A percentile compares a stretch with the other conserved stretches of the same genome.
Conservation (phyloP, 2,113 vertebrate genomes). For the Ia io region DNA sequence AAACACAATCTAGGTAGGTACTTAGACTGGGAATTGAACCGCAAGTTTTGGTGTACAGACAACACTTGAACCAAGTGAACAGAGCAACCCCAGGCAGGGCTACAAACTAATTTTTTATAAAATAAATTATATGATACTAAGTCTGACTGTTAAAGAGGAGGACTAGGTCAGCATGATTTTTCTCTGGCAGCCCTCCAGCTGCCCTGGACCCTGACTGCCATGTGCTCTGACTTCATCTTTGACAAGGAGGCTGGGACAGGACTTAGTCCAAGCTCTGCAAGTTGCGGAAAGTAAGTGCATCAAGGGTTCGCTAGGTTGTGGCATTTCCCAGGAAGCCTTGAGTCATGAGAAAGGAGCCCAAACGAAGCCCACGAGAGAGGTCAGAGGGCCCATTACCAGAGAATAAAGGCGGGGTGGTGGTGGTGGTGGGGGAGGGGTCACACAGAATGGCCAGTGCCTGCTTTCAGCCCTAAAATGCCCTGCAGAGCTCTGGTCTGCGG, state of each 20-base stretch:
- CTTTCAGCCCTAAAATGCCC: not conserved
- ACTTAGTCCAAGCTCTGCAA: not conserved
- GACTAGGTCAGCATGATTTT: not conserved
- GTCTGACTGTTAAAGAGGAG: not conserved
- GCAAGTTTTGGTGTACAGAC: not conserved
- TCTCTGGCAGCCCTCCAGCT: not conserved
- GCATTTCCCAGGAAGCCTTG: not conserved
- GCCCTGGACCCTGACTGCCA: not conserved
- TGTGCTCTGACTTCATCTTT: not conserved
- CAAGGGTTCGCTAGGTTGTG: not conserved
- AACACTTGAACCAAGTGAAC: not conserved
- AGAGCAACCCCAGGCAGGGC: not conserved
- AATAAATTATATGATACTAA: not conserved
- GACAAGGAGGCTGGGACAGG: not conserved
- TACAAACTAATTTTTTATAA: not conserved
- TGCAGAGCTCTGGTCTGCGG: not conserved
- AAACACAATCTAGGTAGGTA: not conserved
- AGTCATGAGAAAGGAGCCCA: not conserved
- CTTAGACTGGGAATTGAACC: not conserved
- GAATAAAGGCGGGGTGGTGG: not conserved
- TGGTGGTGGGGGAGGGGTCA: no score
- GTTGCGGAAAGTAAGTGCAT: not conserved
- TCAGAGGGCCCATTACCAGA: not conserved
- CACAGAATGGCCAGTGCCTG: rapidly evolving
- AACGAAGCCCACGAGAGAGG: not conserved